Conservation (phyloP, 2,797 vertebrate species). For the Aldrovandia affinis region DNA sequence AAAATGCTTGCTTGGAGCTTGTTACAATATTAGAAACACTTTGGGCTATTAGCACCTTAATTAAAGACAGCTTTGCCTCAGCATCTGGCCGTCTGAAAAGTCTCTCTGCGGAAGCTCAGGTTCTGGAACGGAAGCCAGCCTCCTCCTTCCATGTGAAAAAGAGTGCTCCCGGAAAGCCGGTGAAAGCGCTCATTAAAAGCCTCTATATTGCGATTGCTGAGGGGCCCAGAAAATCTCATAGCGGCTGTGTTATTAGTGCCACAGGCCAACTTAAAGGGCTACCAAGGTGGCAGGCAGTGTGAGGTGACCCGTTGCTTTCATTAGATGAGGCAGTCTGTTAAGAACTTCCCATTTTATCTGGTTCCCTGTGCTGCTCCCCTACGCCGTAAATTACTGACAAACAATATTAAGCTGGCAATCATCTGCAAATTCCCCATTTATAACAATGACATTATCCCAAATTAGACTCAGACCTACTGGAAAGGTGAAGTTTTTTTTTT, state of each 20-base stretch:
- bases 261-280: background rate
- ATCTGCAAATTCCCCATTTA: background rate
- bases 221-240: background rate
- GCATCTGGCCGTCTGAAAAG: constrained; percentile 10
- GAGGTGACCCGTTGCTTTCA: background rate
- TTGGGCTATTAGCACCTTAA: constrained; percentile 55
- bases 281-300: background rate
- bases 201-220: background rate
- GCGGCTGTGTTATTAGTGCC: background rate
- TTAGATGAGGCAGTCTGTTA: background rate
- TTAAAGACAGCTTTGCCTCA: constrained; percentile 32
- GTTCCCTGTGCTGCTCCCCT: background rate
- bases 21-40: constrained; percentile 51
- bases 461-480: background rate
- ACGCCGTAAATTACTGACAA: background rate
- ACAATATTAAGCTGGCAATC: background rate
- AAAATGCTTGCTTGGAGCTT: constrained; percentile 52
- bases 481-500: background rate
- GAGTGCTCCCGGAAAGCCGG: background rate
- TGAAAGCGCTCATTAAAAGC: constrained; percentile 15
- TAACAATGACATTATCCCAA: background rate
- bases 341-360: background rate
- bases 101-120: background rate
- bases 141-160: constrained; percentile 29
- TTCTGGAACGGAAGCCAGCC: constrained; percentile 42